Conservation (phyloP, 1,140 invertebrate species). For the Dinoponera quadriceps region DNA sequence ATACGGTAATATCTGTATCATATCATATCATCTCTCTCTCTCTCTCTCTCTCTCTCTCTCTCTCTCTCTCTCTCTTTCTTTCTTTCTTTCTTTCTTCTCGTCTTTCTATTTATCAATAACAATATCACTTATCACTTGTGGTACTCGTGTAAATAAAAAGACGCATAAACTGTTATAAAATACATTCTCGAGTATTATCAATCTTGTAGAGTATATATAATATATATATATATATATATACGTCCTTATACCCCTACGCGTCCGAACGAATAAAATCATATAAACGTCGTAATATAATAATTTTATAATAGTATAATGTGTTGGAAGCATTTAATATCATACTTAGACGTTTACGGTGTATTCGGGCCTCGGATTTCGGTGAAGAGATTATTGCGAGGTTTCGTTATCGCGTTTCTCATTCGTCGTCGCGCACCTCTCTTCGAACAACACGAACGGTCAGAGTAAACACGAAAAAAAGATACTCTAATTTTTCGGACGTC, state of each 20-base stretch:
- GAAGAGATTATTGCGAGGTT: constrained; percentile 74
- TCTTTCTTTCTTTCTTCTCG: constrained; percentile 52
- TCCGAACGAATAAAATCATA: constrained; percentile 84
- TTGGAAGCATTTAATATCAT: constrained; percentile 85
- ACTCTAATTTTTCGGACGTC: not conserved
- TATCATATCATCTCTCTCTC: constrained; percentile 63
- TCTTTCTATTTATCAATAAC: constrained; percentile 81
- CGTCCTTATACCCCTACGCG: constrained; percentile 76
- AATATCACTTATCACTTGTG: constrained; percentile 86
- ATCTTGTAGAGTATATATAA: constrained; percentile 76
- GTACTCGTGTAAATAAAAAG: constrained; percentile 84
- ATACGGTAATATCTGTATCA: constrained; percentile 69
- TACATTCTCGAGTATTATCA: constrained; percentile 86
- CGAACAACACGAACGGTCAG: constrained; percentile 32
- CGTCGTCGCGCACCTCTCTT: constrained; percentile 11
- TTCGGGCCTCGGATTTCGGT: constrained; percentile 74
- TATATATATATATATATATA: constrained; percentile 69
- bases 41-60: not conserved
- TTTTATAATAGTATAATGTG: constrained; percentile 81
- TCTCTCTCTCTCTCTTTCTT: constrained; percentile 53
- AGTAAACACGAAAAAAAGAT: not conserved
- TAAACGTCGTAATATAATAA: constrained; percentile 78
- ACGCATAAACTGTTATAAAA: constrained; percentile 86
- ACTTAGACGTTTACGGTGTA: constrained; percentile 67
- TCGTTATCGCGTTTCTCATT: constrained; percentile 52